Base-by-base conservation (phyloP, 2,797 vertebrate genomes). In the Gadopsis marmoratus region DNA sequence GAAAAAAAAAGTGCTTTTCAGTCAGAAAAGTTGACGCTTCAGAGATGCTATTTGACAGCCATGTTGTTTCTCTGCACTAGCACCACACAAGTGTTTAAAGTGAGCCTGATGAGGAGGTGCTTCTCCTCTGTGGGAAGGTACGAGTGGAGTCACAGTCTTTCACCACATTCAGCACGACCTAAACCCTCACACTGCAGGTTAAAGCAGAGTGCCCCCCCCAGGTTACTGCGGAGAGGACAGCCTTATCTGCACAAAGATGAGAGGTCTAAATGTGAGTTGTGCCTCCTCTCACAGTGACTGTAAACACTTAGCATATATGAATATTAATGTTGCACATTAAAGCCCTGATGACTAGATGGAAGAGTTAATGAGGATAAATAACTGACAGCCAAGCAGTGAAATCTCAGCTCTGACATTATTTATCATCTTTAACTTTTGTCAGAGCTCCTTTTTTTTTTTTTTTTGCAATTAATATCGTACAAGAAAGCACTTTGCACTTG, bases 331-430 rank as follows among this genome's bases (percentile, higher is more conserved):
- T 82, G 75, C 87, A 89, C 92, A 91, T 93, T 93, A 95, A 92
- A 94, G 88, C 86, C 79, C 71, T 53, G 62, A 83, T 88, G 89
- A 88, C 85, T 71, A 90, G 90, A 94, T 90, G 86, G 88, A 94
- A 90, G 90, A 92, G 89, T 93, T 96, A 95, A 96, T 95, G 94
- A 95, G 94, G 94, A 95, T 93, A 93, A 93, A 96, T 95, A 93
- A 93, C 90, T 93, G 93, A 95, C 92, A 91, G 90, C 81, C 89
- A 78, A 85, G 79, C 90, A 91, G 83, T 76, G 81, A 93, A 93
- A 94, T 93, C 89, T 85, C 89, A 86, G 88, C 89, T 91, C 90
- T 90, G 90, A 93, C 92, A 85, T 91, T 91, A 93, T 96, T 96
- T 93, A 95, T 95, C 94, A 93, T 95, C 91, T 90, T 95, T 94